phyloP scores from a whole-genome alignment of 2,113 vertebrate species.

The Pontoporia blainvillei region DNA sequence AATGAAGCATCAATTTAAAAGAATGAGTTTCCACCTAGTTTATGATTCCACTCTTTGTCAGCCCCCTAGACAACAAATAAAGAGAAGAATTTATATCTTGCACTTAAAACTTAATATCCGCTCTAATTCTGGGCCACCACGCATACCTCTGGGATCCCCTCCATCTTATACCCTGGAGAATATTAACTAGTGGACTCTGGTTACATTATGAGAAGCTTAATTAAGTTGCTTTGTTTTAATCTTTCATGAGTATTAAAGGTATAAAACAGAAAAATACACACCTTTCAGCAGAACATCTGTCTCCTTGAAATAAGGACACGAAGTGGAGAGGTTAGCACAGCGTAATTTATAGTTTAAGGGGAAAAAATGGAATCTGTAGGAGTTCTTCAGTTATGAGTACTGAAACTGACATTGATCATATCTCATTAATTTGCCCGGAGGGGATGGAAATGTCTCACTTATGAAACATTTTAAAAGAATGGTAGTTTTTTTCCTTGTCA shows the following conservation, averaged over 20 bases:
- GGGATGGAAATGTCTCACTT: background rate
- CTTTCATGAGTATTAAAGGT: background rate
- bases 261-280: slow-evolving; percentile 30
- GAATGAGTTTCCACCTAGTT: background rate
- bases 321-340: background rate
- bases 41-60: slow-evolving; percentile 9
- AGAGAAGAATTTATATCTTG: background rate
- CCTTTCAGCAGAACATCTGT: slow-evolving; percentile 27
- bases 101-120: slow-evolving; percentile 17
- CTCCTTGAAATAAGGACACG: slow-evolving; percentile 39
- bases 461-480: slow-evolving; percentile 5
- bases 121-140: background rate
- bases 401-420: background rate
- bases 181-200: background rate
- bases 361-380: background rate
- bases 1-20: slow-evolving; percentile 17
- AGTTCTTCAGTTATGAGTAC: background rate
- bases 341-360: background rate
- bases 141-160: background rate
- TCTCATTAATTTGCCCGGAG: slow-evolving; percentile 6
- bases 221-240: slow-evolving; percentile 43
- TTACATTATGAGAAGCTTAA: slow-evolving; percentile 32
- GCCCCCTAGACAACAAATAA: background rate
- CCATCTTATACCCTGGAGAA: background rate
- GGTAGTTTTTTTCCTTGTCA: background rate